Evolutionary conservation across 1,140 invertebrate species (phyloP), one percentile per base, ranked within the genome.

Genomic region (Caenorhabditis briggsae): DNA sequence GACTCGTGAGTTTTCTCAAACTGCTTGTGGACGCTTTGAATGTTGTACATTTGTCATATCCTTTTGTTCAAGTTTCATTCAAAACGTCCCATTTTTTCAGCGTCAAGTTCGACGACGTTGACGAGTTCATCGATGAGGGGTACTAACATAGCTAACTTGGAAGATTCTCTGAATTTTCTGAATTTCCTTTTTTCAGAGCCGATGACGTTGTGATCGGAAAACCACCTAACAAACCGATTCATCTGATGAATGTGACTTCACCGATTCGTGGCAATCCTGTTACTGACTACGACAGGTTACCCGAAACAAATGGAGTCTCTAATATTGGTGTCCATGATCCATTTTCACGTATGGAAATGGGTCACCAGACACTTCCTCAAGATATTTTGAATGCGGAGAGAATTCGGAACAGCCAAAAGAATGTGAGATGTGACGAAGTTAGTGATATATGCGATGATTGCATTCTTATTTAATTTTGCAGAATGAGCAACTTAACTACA

Each of bases 51-150:
- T 61, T 8, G 11, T 61, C 25, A 46, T 33, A 12, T 18, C 16
- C 7, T 70, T 18, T 5, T 43, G 16, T 43, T 1, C 41, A 16
- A 43, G 18, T 70, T 43, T 46, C 64, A 70, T 46, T 70, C 12
- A 46, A 46, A 70, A 43, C 64, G 64, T 70, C 33, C 64, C 11
- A 18, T 50, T 33, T 78, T 78, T 78, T 48, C 70, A 78, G 70
- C 23, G 70, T 78, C 70, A 50, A 78, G n/a, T 78, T 78, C 70
- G 70, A 78, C 43, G 70, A 78, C 18, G n/a, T 78, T 43, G 12
- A 20, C 70, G 46, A 78, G 20, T 78, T 50, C 70, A 78, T 78
- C 46, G 70, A 78, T 78, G 43, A 50, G 20, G 70, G 70, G 70
- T 78, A 78, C 70, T 78, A 78, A 78, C 70, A 16, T 18, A 23